Percentiles rank a stretch among this genome's conserved stretches.
These are phyloP conservation scores for Bryconaethiops microstoma DNA, from an alignment of 2,797 vertebrate species.

Conservation along the genomic window DNA sequence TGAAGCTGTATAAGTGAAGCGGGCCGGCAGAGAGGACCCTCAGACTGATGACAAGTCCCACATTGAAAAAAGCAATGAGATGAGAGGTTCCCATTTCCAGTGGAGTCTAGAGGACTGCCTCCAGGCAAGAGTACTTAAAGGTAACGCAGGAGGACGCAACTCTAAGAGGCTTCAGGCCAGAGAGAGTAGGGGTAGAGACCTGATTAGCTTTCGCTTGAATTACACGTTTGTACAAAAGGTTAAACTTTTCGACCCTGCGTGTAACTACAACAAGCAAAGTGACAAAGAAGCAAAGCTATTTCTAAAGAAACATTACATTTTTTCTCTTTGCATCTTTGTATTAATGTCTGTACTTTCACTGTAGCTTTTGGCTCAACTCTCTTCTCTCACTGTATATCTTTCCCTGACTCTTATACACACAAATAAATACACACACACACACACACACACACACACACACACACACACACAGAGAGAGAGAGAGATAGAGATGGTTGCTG, in stretches of 20 bases:
- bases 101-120: constrained; percentile 44
- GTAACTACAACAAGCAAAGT: constrained; percentile 22
- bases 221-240: constrained; percentile 41
- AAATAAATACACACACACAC: constrained; percentile 46
- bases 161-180: constrained; percentile 39
- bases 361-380: constrained; percentile 24
- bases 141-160: constrained; percentile 38
- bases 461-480: too few species aligned
- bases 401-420: constrained; percentile 11
- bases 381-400: constrained; percentile 1
- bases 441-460: constrained; percentile 15
- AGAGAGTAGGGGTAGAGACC: constrained; percentile 20
- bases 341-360: background rate
- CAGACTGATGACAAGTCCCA: constrained; percentile 48
- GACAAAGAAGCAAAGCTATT: background rate
- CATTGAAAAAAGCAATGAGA: constrained; percentile 63
- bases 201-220: constrained; percentile 49
- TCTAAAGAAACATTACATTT: background rate
- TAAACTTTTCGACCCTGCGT: constrained; percentile 33
- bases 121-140: constrained; percentile 44
- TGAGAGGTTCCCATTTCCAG: constrained; percentile 39
- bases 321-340: background rate
- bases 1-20: constrained; percentile 66
- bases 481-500: constrained; percentile 42
- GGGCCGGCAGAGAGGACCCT: constrained; percentile 47